Evolutionary conservation across 2,888 invertebrate species (phyloP).

Genomic region (Biston betularia): DNA sequence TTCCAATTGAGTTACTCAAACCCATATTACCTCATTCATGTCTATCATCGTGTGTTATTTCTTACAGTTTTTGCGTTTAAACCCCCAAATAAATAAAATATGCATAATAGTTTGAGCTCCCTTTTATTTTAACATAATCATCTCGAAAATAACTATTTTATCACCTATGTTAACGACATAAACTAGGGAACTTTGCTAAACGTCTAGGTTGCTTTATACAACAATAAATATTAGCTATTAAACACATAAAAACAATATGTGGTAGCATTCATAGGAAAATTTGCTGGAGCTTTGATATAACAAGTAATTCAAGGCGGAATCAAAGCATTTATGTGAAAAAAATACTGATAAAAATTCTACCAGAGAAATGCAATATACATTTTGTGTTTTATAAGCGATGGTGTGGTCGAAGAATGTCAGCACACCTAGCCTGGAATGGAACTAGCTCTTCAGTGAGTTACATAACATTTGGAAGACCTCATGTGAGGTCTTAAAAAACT

Average conservation of each 20-base stretch:
- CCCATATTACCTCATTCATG: too few species aligned
- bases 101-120: slow-evolving; percentile 19
- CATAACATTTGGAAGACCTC: too few species aligned
- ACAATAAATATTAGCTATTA: not conserved
- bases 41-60: not conserved
- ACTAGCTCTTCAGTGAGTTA: too few species aligned
- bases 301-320: not conserved
- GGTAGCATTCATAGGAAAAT: not conserved
- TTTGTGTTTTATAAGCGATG: too few species aligned
- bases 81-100: slow-evolving; percentile 9
- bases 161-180: not conserved
- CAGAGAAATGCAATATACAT: too few species aligned
- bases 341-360: too few species aligned
- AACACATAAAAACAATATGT: too few species aligned
- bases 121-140: slow-evolving; percentile 12
- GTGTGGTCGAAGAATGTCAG: too few species aligned
- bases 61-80: not conserved
- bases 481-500: too few species aligned
- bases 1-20: too few species aligned
- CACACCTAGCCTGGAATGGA: too few species aligned
- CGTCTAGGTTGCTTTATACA: not conserved
- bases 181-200: slow-evolving; percentile 10
- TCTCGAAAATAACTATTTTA: not conserved
- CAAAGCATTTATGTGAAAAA: not conserved
- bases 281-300: not conserved